Evolutionary conservation across 2,113 vertebrate genomes (phyloP), one percentile per base, ranked within the genome.

Genomic region (Poeciliopsis turrubarensis): DNA sequence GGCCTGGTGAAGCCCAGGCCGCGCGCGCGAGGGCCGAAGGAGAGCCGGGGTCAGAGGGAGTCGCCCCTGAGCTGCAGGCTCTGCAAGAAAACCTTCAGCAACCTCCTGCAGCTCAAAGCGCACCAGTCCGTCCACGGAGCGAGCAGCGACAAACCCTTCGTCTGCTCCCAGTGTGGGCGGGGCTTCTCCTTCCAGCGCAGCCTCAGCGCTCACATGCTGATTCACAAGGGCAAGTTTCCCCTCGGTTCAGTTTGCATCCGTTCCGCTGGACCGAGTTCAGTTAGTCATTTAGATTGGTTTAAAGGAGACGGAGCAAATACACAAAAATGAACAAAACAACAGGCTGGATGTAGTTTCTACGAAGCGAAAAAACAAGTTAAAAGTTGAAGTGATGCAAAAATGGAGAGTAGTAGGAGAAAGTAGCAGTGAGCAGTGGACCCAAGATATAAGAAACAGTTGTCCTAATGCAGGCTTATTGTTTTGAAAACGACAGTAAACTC

Each of bases 81-180:
- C 85, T 93, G 93, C 83, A 88, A 79, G 80, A 93, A 90, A 60
- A 90, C 86, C 15, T 94, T 92, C 83, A 82, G 68, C 75, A 91
- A 89, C 31, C 64, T 89, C 57, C 78, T 88, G 68, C 88, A 91
- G 68, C 90, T 93, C 31, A 91, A 86, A 83, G 93, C 90, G 31
- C 94, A 92, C 78, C 84, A 84, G 83, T 84, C 70, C 1, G 57
- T 91, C 8, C 93, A 94, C 41, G 78, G 61, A 27, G 83, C 77
- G 0, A 86, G 19, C 19, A 22, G 71, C 0, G 91, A 92, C 60
- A 92, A 90, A 17, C 84, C 91, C 12, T 86, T 92, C 51, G 31
- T 60, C 41, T 93, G 93, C 39, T 66, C 88, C 0, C 83, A 91
- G 72, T 94, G 93, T 3, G 86, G 87, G 15, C 12, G 86, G 71